Base-by-base conservation (phyloP, 2,797 vertebrate genomes). In the Diplodus puntazzo region DNA sequence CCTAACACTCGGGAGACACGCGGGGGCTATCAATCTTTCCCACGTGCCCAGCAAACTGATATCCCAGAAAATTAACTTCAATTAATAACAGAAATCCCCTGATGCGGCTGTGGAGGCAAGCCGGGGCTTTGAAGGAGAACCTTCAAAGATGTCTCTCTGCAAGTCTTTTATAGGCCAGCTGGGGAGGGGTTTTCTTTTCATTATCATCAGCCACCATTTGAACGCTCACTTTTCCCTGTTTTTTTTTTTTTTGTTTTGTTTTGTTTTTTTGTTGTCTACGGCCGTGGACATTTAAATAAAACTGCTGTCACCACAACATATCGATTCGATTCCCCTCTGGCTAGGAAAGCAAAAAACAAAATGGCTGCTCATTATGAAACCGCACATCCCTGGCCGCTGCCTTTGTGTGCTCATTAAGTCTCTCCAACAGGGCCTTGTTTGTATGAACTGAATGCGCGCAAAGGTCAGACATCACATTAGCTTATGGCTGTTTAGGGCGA, bases 21-120 rank as follows among this genome's bases (percentile, higher is more conserved):
- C 77, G 94, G 96, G 96, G 96, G 96, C 97, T 97, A 99, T 99
- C 98, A 98, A 98, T 99, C 98, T 99, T 98, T 96, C 96, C 96
- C 96, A 97, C 97, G 97, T 98, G 98, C 97, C 95, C 91, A 87
- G 97, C 96, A 98, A 98, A 97, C 98, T 97, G 98, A 99, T 98
- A 99, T 98, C 96, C 97, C 97, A 97, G 97, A 98, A 99, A 99
- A 99, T 99, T 99, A 98, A 98, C 98, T 99, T 98, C 98, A 99
- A 99, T 99, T 99, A 99, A 99, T 99, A 98, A 97, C 96, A 96
- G 96, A 97, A 97, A 96, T 98, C 97, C 98, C 98, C 93, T 91
- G 96, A 97, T 84, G 16, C 93, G 88, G 88, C 88, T 53, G 75
- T 71, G 84, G 90, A 94, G 94, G 96, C 96, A 96, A 95, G 91